These are phyloP conservation scores for Chaetorhynchus papuensis DNA, from an alignment of 2,113 vertebrate species.

Conservation along the genomic window DNA sequence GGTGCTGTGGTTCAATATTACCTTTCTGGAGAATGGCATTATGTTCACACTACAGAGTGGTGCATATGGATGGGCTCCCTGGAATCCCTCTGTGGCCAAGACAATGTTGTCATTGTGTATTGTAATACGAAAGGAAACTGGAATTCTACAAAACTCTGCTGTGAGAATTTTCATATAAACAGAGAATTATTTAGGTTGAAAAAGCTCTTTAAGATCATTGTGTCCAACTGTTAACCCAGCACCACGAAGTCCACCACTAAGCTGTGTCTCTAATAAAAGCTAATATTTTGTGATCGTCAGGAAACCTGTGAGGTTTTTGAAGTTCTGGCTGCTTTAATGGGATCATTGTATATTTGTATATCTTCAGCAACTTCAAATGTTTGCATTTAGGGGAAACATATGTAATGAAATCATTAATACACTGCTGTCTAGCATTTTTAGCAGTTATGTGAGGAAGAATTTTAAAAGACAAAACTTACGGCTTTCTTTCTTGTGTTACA, in stretches of 20 bases:
- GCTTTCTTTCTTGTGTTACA: neutral
- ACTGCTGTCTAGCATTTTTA: neutral
- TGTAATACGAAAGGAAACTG: neutral
- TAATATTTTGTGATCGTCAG: neutral
- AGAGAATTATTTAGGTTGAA: neutral
- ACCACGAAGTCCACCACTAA: neutral
- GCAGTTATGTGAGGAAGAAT: neutral
- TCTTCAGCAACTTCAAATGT: neutral
- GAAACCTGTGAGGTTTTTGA: neutral
- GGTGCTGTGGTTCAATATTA: neutral
- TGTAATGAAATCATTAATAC: neutral
- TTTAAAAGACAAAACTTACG: neutral
- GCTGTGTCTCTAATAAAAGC: neutral
- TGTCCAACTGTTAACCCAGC: neutral
- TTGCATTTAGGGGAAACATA: neutral
- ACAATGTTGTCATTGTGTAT: neutral
- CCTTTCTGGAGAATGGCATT: neutral
- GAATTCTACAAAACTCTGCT: neutral
- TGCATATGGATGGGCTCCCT: neutral
- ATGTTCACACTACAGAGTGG: neutral
- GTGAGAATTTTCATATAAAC: neutral
- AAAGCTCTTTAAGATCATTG: neutral
- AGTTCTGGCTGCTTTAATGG: neutral
- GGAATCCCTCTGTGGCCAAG: neutral
- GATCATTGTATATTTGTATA: neutral